A percentile compares a stretch with the other conserved stretches of the same genome.
Conservation (phyloP, 2,797 vertebrate genomes). For the Nyctalus aviator region DNA sequence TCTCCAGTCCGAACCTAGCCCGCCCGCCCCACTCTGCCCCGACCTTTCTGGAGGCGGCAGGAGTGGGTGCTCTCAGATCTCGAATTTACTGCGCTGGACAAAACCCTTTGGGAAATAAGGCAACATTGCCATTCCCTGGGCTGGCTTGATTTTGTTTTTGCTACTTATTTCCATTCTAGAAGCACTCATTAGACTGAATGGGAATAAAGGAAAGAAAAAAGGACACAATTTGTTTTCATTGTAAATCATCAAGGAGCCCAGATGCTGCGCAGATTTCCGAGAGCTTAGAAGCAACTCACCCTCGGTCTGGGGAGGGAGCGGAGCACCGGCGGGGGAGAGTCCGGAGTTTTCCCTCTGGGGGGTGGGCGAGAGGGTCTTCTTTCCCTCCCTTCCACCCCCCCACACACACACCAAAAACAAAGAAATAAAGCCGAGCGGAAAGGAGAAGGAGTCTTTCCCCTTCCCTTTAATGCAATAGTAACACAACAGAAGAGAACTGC, state of each 20-base stretch:
- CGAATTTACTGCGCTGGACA: neutral
- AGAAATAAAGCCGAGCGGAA: neutral
- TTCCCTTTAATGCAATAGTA: constrained; percentile 1
- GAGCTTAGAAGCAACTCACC: neutral
- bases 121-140: neutral
- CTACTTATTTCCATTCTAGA: constrained; percentile 43
- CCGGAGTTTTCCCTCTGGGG: neutral
- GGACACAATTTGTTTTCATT: constrained; percentile 2
- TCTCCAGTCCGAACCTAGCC: neutral
- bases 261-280: neutral
- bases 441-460: neutral
- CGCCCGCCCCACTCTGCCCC: neutral
- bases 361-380: neutral
- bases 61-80: neutral
- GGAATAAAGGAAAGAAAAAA: neutral
- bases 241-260: constrained; percentile 1
- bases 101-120: constrained; percentile 12
- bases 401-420: constrained; percentile 7
- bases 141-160: constrained; percentile 29
- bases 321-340: neutral
- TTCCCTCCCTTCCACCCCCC: accelerated
- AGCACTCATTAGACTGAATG: neutral
- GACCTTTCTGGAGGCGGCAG: neutral
- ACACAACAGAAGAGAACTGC: neutral
- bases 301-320: neutral